A percentile compares a stretch with the other conserved stretches of the same genome.
Evolutionary conservation across 2,113 vertebrate species (phyloP).

Genomic region (Antechinus flavipes): DNA sequence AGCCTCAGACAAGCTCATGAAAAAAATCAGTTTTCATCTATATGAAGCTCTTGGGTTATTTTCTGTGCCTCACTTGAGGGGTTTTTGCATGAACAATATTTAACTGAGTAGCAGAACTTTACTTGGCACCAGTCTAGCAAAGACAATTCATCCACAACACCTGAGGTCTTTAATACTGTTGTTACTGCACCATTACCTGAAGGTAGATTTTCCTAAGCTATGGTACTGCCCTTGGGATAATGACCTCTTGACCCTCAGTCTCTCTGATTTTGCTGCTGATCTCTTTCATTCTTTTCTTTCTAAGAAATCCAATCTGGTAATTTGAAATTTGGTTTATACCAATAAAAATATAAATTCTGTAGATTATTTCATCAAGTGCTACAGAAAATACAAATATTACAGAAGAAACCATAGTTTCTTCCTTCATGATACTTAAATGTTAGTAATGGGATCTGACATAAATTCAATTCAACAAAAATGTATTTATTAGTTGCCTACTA

Average conservation of each 20-base stretch:
- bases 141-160: conserved; percentile 18
- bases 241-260: background rate
- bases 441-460: background rate
- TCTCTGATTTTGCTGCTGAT: background rate
- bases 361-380: background rate
- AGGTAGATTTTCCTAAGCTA: background rate
- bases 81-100: background rate
- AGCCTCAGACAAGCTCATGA: conserved; percentile 56
- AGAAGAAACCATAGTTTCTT: background rate
- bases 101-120: conserved; percentile 34
- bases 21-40: conserved; percentile 39
- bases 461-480: background rate
- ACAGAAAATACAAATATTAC: background rate
- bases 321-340: background rate
- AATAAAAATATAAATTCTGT: background rate
- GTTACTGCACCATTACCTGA: background rate
- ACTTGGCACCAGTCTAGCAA: background rate
- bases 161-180: conserved; percentile 24
- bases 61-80: background rate
- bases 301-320: background rate
- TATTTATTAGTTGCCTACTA: background rate
- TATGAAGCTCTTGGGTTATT: conserved; percentile 42
- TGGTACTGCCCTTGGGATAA: background rate
- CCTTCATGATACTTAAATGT: background rate
- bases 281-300: background rate